Evolutionary conservation across 2,797 vertebrate species (phyloP), one percentile per base, ranked within the genome.

Genomic region (Sebastes ruberrimus): DNA sequence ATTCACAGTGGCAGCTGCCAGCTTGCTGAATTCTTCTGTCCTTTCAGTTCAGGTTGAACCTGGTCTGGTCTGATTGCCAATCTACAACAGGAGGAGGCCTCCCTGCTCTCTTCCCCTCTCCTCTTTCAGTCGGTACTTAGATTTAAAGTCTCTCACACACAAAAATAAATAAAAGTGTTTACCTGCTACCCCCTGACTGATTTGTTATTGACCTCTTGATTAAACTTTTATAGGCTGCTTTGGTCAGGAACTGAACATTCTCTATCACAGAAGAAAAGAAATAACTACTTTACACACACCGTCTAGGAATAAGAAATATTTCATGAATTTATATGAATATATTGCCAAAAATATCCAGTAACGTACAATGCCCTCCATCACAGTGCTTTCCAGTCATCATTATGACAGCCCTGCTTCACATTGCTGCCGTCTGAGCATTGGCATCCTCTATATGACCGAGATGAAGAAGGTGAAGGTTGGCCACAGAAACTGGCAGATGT

Each of bases 381-480:
- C 33, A 66, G 46, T n/a, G 49, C 42, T 63, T 20, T 38, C 3
- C 28, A 25, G 6, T 60, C 56, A 25, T 59, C 61, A 25, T 60
- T 13, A 56, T 42, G 16, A 76, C 69, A 76, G 52, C 20, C 2
- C 42, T 20, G 69, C 72, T 70, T 49, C 65, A 42, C 63, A 28
- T 11, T 42, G 6, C 18, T 66, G 42, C 74, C 32, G 74, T 83
- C 82, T 90, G 85, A 76, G 72, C 62, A 46, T 38, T 71, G 82
- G 78, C 80, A 76, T 14, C 28, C 22, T 55, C 25, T 46, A 3
- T 13, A 52, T 74, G 74, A 86, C 38, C 6, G 72, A 71, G 61
- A 89, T 35, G 38, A 81, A 71, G 80, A 89, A 74, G 76, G 85
- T 85, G 85, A 91, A 76, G 84, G 78, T 82, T 85, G 88, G 85